Evolutionary conservation across 2,113 vertebrate species (phyloP), one percentile per base, ranked within the genome.

Genomic region (Crotophaga sulcirostris): DNA sequence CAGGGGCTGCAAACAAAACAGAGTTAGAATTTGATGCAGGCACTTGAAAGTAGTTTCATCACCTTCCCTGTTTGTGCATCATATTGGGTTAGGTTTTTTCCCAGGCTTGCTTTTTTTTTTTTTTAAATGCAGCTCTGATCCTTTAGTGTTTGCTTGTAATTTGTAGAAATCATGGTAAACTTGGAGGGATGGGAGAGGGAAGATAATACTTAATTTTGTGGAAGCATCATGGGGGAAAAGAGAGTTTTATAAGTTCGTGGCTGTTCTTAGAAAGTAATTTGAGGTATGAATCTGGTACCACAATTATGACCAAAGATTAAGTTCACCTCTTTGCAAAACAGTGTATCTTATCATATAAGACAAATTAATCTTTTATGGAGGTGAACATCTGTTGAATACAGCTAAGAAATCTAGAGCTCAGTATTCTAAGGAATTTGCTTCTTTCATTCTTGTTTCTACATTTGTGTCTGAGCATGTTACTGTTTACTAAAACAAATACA

Each of bases 401-500:
- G 24, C 45, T 74, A 74, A 83, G 68, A 84, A 90, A 74, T 64
- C n/a, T 25, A 69, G 24, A 90, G 80, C 38, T 56, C 24, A 44
- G 42, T 73, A 84, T 60, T 87, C 18, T 78, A 77, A 88, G 67
- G n/a, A 74, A 84, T 77, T 83, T 73, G 33, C 38, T 73, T 81
- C 64, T 87, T 83, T 74, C 55, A 42, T 55, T 93, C 31, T 28
- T 79, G 59, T 73, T 95, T 83, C 55, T 86, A 10, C 68, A 63
- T 80, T 79, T 93, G 19, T 92, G 93, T 52, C 92, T 94, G 78
- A 86, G 59, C 93, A 96, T 66, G 93, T 96, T 91, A 60, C 63
- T 96, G 75, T 97, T 97, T 95, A 95, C 87, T 91, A 90, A 91
- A 96, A 85, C 94, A 94, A 92, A 70, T 62, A 90, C 13, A 75